Evolutionary conservation across 2,797 vertebrate species (phyloP), one percentile per base, ranked within the genome.

Genomic region (Bufotes viridis): DNA sequence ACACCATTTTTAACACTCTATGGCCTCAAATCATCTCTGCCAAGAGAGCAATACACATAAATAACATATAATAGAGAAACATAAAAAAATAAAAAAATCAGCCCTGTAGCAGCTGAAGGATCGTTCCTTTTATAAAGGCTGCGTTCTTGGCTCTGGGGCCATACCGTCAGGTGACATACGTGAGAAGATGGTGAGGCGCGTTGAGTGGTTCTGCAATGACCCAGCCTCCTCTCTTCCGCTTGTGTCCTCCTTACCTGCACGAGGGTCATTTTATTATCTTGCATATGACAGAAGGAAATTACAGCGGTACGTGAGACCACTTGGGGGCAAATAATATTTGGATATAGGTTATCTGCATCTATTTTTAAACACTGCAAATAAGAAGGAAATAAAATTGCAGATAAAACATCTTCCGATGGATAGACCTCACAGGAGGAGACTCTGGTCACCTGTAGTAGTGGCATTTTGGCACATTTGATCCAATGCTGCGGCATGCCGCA

Each of bases 211-310:
- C 10, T 87, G 61, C 91, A 91, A 92, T 81, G 88, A 61, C 84
- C n/a, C 84, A 63, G 79, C 83, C 60, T 49, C 72, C 4, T 12
- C 84, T 88, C 90, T 72, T 92, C 87, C 78, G 85, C 78, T 90
- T 88, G 89, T 91, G 15, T 93, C 93, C 93, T 94, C n/a, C 94
- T 94, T 92, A 91, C 93, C 92, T 91, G 93, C 90, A n/a, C 92
- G 93, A 94, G n/a, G 93, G 93, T 91, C 87, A 92, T n/a, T 91
- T 88, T 88, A 92, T 91, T 88, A 76, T 81, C 84, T 82, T 78
- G 89, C 87, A 82, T 24, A 80, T 89, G 91, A 81, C 53, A 90
- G 91, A 90, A 26, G 10, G 92, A 92, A 90, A 91, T 79, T 82
- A 91, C 92, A 72, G 90, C 15, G 65, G 90, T 90, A n/a, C 87